Base-by-base conservation (phyloP, 2,888 invertebrate genomes). In the Poecilus cupreus region DNA sequence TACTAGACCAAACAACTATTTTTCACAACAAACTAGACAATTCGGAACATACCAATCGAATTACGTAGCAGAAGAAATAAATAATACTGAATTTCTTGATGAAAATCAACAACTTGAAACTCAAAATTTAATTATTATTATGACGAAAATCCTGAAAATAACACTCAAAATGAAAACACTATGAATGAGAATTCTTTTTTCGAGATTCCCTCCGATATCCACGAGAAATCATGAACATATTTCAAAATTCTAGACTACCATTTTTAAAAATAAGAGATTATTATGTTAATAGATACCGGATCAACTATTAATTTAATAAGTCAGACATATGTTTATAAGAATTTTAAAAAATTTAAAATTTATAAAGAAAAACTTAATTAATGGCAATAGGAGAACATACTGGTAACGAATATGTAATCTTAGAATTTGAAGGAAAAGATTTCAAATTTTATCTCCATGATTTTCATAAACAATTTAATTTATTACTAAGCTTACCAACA, bases 281-380 rank as follows among this genome's bases (percentile, higher is more conserved):
- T 60, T 72, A 72, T 72, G 37, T 72, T 72, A 43, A 72, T 72
- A 37, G 72, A 72, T 32, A 72, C 39, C 1, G 70, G 70, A 68
- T 68, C 70, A 11, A 68, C n/a, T n/a, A n/a, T n/a, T n/a, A n/a
- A n/a, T n/a, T n/a, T n/a, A n/a, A n/a, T n/a, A n/a, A n/a, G n/a
- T n/a, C n/a, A n/a, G n/a, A n/a, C n/a, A n/a, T n/a, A n/a, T n/a
- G n/a, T n/a, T n/a, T n/a, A n/a, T n/a, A n/a, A n/a, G n/a, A n/a
- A n/a, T n/a, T n/a, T n/a, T n/a, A n/a, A n/a, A n/a, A n/a, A n/a
- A n/a, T n/a, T n/a, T n/a, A n/a, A n/a, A n/a, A n/a, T n/a, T n/a
- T n/a, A n/a, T n/a, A n/a, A n/a, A n/a, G n/a, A n/a, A 22, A 26
- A 68, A 68, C 22, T 32, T 68, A 3, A 11, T 26, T 26, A 68